These are phyloP conservation scores for Setipinna tenuifilis DNA, from an alignment of 2,797 vertebrate species.

Conservation along the genomic window DNA sequence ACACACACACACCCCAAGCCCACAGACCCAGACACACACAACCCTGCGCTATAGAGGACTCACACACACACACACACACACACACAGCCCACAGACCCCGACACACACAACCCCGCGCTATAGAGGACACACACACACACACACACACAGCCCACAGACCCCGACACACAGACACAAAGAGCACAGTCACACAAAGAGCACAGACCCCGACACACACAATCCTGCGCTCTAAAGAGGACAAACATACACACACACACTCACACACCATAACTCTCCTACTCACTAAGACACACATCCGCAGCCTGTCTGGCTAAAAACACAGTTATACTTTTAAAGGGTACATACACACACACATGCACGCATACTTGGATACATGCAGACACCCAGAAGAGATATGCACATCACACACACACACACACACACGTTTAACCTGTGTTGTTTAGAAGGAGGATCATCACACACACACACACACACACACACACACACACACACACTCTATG, in stretches of 20 bases:
- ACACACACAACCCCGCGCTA: no score
- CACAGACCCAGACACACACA: no score
- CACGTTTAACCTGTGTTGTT: not conserved
- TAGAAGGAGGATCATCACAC: not conserved
- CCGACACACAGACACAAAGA: no score
- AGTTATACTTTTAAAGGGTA: not conserved
- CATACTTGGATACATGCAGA: not conserved
- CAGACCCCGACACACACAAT: no score
- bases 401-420: constrained; percentile 45
- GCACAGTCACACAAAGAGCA: no score
- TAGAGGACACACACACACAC: not conserved
- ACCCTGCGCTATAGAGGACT: no score
- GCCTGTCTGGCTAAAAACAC: not conserved
- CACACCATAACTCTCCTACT: not conserved
- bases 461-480: not conserved
- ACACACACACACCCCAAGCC: not conserved
- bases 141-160: not conserved
- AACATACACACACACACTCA: not conserved
- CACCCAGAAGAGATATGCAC: not conserved
- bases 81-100: no score
- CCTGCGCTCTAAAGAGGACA: no score
- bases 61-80: no score
- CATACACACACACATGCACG: not conserved
- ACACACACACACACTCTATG: constrained; percentile 2
- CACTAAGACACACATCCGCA: not conserved